Base-by-base conservation (phyloP, 2,888 invertebrate species). In the Leptinotarsa rubiginosa region DNA sequence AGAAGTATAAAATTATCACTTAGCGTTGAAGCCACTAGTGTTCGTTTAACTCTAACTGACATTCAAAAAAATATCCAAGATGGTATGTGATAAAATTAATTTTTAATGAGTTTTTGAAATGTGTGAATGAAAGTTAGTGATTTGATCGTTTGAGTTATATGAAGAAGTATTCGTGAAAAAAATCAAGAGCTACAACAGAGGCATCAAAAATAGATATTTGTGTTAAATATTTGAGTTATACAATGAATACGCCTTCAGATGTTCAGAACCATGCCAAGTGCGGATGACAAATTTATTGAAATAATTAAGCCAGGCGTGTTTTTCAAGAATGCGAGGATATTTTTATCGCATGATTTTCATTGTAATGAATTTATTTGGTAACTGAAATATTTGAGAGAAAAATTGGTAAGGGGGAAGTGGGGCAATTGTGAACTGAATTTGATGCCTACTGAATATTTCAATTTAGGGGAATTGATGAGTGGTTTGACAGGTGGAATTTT, bases 1-100 rank as follows among this genome's bases (percentile, higher is more conserved):
- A 78, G 81, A 77, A 78, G 78, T 81, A 81, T 81, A 81, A 78
- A 79, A 78, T 77, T 67, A 50, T 73, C 68, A 76, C 78, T 78
- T 80, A 75, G 73, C 72, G 72, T 65, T 66, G 69, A 76, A 72
- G 74, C 69, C 67, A 76, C 69, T 78, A 81, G 80, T 80, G 78
- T 80, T 75, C 70, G 62, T 72, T 76, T 78, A 78, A 71, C 71
- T 80, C 73, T 77, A 70, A 73, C 70, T 71, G 74, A 67, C 75
- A 77, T 77, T 73, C 77, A 74, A 74, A 76, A 78, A 77, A 71
- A 72, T 41, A 69, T 13, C 47, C 78, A 78, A 74, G 66, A 78
- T 78, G 78, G 78, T 78, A 77, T 59, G 78, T 77, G 69, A 41
- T 22, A 59, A 56, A 41, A 41, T 62, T 10, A 18, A 31, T 62